These are phyloP conservation scores for Carassius gibelio DNA, from an alignment of 2,113 vertebrate genomes.

Conservation along the genomic window DNA sequence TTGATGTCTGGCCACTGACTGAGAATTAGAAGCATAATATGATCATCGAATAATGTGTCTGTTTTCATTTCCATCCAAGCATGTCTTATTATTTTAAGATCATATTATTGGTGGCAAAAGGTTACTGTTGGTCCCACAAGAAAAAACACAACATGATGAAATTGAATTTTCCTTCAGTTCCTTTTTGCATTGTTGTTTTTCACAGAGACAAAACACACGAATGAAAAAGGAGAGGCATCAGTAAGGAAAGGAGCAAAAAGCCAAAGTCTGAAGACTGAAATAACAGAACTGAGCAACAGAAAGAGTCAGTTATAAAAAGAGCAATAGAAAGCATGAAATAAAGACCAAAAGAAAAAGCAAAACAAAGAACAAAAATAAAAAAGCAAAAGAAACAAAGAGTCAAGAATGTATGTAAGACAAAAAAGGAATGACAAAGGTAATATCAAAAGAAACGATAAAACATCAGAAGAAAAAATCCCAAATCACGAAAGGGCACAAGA, in stretches of 20 bases:
- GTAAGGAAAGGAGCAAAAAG: constrained; percentile 23
- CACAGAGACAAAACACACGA: not conserved
- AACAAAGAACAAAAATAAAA: not conserved
- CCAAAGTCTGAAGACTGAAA: not conserved
- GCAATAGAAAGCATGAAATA: not conserved
- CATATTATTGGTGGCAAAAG: constrained; percentile 12
- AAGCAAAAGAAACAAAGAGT: not conserved
- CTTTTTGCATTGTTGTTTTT: constrained; percentile 9
- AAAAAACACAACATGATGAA: not conserved
- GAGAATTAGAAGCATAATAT: constrained; percentile 1
- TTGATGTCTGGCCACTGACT: constrained; percentile 18
- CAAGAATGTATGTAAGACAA: not conserved
- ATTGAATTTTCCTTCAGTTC: constrained; percentile 21
- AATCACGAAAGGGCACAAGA: too few relatives aligned
- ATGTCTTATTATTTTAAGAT: constrained; percentile 13
- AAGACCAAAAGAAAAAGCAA: not conserved
- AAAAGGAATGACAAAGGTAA: not conserved
- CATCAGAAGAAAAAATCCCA: not conserved
- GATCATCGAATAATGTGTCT: constrained; percentile 1
- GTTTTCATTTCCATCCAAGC: constrained; percentile 12
- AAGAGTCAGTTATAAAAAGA: too few relatives aligned
- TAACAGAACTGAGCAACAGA: not conserved
- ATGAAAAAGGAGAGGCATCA: not conserved
- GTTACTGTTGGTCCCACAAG: constrained; percentile 6
- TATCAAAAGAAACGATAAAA: not conserved